Evolutionary conservation across 2,888 invertebrate species (phyloP).

Genomic region (Argynnis bischoffii): DNA sequence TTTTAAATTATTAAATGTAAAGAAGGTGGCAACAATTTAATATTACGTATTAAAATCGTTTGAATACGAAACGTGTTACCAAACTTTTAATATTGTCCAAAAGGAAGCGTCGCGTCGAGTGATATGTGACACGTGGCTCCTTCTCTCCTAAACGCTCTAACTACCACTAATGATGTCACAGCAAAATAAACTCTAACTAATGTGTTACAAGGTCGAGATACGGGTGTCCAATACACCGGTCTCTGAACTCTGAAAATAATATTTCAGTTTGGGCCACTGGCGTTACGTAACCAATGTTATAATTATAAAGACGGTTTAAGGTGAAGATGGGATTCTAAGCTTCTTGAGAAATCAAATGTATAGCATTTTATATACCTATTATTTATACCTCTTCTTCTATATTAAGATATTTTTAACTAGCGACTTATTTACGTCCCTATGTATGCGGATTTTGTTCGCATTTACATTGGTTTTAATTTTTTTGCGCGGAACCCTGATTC

Average conservation of each 20-base stretch:
- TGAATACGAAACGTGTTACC: slow-evolving; percentile 35
- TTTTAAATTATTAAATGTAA: slow-evolving; percentile 2
- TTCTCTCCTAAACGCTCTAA: slow-evolving; percentile 57
- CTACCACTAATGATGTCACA: slow-evolving; percentile 42
- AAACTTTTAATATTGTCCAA: slow-evolving; percentile 62
- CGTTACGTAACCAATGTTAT: slow-evolving; percentile 77
- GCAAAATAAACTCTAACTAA: slow-evolving; percentile 62
- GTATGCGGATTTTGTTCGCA: too few relatives aligned
- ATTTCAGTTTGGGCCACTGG: slow-evolving; percentile 77
- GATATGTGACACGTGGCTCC: slow-evolving; percentile 79
- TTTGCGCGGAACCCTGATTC: too few relatives aligned
- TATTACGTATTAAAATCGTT: slow-evolving; percentile 37
- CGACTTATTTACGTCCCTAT: too few relatives aligned
- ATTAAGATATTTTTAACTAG: neutral
- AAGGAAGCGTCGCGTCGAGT: slow-evolving; percentile 77
- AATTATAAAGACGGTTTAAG: slow-evolving; percentile 64
- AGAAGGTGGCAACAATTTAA: slow-evolving; percentile 8
- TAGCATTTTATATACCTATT: too few relatives aligned
- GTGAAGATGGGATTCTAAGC: slow-evolving; percentile 35
- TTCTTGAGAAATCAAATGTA: neutral
- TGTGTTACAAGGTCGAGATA: slow-evolving; percentile 55
- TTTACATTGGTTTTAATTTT: too few relatives aligned
- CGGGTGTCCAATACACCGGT: slow-evolving; percentile 53
- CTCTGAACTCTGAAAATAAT: slow-evolving; percentile 81
- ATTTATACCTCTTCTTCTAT: neutral